Conservation (phyloP, 2,888 invertebrate species). For the Aphodius granarius region DNA sequence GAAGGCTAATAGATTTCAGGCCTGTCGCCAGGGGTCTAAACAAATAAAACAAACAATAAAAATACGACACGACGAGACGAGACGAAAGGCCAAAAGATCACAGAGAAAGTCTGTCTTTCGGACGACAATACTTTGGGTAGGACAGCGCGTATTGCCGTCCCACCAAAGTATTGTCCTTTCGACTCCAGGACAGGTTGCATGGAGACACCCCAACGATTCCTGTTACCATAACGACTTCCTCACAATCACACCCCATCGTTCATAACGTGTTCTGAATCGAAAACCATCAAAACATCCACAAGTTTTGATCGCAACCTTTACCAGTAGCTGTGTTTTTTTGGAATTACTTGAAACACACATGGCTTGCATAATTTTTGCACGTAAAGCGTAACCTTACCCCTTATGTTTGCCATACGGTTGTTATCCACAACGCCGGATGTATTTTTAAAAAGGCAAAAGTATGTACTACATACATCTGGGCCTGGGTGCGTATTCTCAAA, state of each 20-base stretch:
- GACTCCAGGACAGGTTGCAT: slow-evolving; percentile 23
- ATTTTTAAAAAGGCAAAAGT: background rate
- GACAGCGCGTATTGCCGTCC: no score
- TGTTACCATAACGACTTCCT: slow-evolving; percentile 40
- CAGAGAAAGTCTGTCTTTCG: background rate
- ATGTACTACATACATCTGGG: background rate
- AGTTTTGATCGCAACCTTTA: background rate
- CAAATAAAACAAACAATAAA: background rate
- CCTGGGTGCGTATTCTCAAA: no score
- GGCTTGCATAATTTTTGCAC: background rate
- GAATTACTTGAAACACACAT: background rate
- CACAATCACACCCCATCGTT: slow-evolving; percentile 30
- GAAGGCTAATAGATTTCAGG: background rate
- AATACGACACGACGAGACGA: background rate
- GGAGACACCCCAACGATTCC: slow-evolving; percentile 35
- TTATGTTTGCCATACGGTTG: background rate
- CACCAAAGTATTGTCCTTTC: background rate
- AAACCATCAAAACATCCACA: background rate
- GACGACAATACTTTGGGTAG: no score
- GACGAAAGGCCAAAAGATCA: background rate
- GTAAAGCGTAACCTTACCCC: background rate
- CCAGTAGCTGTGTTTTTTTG: background rate
- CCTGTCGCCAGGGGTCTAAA: background rate
- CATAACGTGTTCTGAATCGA: background rate
- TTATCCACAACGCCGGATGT: background rate